phyloP scores from a whole-genome alignment of 1,140 invertebrate genomes.

The Aphis gossypii region DNA sequence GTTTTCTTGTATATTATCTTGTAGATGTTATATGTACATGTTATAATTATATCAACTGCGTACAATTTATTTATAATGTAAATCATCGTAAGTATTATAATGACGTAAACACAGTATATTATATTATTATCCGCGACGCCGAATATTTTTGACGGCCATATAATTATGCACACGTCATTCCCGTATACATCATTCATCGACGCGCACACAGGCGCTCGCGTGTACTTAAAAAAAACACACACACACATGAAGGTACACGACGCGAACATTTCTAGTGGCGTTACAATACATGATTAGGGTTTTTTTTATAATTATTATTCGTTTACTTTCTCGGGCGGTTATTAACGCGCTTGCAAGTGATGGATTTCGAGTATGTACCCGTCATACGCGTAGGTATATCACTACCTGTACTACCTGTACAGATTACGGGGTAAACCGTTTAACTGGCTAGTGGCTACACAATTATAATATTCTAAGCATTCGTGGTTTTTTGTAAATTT shows the following conservation, averaged over 20 bases:
- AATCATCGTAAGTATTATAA: neutral
- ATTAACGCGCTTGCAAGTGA: neutral
- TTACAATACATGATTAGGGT: neutral
- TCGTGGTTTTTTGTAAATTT: neutral
- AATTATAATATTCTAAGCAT: neutral
- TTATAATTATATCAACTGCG: neutral
- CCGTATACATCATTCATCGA: neutral
- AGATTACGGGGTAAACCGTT: neutral
- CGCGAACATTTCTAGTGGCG: neutral
- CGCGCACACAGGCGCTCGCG: neutral
- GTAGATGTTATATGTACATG: neutral
- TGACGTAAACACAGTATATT: neutral
- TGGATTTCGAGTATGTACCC: neutral
- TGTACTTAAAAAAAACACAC: neutral
- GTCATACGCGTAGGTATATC: neutral
- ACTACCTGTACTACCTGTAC: too few relatives aligned
- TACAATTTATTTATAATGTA: neutral
- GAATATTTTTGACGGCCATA: constrained; percentile 1
- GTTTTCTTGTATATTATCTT: neutral
- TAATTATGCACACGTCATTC: constrained; percentile 25
- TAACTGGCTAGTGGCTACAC: neutral
- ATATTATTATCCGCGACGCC: neutral
- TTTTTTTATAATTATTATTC: neutral
- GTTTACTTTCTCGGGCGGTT: neutral
- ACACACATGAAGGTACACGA: neutral